phyloP scores from a whole-genome alignment of 2,113 vertebrate species.

The Halcyon senegalensis region DNA sequence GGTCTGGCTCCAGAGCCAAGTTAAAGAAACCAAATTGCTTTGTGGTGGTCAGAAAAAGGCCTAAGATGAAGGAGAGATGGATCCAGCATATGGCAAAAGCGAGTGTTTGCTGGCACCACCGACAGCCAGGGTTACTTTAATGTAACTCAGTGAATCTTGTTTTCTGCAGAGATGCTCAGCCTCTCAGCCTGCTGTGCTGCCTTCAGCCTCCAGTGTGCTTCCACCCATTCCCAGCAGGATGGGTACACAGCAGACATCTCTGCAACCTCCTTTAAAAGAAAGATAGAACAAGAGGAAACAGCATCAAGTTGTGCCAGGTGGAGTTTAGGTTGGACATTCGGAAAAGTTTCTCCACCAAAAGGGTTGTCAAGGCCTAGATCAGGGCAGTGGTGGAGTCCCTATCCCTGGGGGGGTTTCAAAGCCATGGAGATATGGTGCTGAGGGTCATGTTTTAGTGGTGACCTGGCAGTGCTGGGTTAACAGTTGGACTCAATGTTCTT shows the following conservation, averaged over 20 bases:
- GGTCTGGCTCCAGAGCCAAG: constrained; percentile 11
- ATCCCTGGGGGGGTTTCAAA: not conserved
- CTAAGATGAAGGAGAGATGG: not conserved
- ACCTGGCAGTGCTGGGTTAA: not conserved
- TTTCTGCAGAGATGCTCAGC: not conserved
- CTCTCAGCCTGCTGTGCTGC: not conserved
- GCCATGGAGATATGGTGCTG: not conserved
- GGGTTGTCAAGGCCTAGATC: not conserved
- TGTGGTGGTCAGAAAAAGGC: not conserved
- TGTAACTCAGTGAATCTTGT: not conserved
- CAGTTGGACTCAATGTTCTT: not conserved
- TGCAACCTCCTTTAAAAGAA: not conserved
- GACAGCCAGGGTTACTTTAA: not conserved
- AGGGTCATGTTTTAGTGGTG: not conserved
- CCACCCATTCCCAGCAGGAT: not conserved
- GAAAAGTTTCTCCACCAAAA: not conserved
- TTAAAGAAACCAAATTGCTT: not conserved
- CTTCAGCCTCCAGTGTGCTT: not conserved
- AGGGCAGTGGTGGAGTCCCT: not conserved
- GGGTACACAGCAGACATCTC: not conserved
- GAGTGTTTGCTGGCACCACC: not conserved
- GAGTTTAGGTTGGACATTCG: not conserved
- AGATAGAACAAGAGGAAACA: not conserved
- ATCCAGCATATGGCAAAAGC: not conserved
- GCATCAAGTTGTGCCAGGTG: not conserved